A percentile compares a stretch with the other conserved stretches of the same genome.
phyloP scores from a whole-genome alignment of 1,140 invertebrate genomes.

The Bicyclus anynana region DNA sequence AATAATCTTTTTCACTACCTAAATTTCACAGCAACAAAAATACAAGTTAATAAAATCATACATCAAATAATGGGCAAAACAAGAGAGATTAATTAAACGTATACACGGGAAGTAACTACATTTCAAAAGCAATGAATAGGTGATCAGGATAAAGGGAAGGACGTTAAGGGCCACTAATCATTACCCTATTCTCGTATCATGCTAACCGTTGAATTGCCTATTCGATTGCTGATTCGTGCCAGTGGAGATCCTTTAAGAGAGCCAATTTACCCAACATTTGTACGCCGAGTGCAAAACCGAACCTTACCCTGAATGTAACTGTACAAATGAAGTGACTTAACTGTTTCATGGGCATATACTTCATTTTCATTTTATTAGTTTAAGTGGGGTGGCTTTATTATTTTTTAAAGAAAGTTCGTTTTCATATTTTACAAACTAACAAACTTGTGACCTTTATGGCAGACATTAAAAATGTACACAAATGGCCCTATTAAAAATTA shows the following conservation, averaged over 20 bases:
- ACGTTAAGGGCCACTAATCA: constrained; percentile 10
- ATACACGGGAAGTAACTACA: neutral
- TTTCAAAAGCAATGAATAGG: constrained; percentile 2
- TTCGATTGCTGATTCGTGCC: constrained; percentile 14
- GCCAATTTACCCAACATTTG: constrained; percentile 16
- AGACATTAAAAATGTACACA: no score
- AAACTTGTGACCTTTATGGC: no score
- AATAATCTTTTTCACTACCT: no score
- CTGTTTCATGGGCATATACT: neutral
- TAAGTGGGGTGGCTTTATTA: no score
- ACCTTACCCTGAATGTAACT: constrained; percentile 8
- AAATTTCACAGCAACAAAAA: no score
- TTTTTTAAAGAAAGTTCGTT: no score
- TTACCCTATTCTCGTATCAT: constrained; percentile 17
- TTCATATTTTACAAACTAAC: no score
- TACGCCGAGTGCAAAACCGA: constrained; percentile 14
- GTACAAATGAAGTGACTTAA: neutral
- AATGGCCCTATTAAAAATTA: no score
- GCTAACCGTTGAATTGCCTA: constrained; percentile 16
- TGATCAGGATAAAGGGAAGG: constrained; percentile 6
- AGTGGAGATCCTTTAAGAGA: constrained; percentile 8
- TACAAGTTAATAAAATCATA: neutral
- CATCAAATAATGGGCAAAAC: neutral
- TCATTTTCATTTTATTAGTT: neutral
- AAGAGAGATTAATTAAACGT: neutral